Evolutionary conservation across 2,888 invertebrate genomes (phyloP).

Genomic region (Phania funesta): DNA sequence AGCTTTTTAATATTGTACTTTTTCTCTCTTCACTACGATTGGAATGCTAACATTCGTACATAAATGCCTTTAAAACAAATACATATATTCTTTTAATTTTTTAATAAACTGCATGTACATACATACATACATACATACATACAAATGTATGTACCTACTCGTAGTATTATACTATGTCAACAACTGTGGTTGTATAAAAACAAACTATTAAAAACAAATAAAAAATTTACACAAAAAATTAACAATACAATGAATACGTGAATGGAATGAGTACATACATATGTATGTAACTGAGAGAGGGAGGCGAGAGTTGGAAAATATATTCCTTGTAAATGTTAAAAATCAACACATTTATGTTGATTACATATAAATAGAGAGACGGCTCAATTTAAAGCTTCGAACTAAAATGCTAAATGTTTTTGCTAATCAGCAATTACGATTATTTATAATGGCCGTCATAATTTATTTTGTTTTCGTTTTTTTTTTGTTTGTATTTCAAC

Average conservation of each 20-base stretch:
- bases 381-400: slow-evolving; percentile 30
- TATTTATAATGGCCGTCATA: slow-evolving; percentile 58
- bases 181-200: too few species aligned
- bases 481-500: not conserved
- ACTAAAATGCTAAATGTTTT: slow-evolving; percentile 55
- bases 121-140: too few species aligned
- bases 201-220: not conserved
- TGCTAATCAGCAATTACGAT: slow-evolving; percentile 59
- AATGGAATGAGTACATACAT: not conserved
- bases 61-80: too few species aligned
- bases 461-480: slow-evolving; percentile 36
- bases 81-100: too few species aligned
- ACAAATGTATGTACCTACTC: too few species aligned
- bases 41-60: too few species aligned
- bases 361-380: slow-evolving; percentile 41
- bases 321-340: slow-evolving; percentile 22
- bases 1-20: too few species aligned
- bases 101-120: too few species aligned
- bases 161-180: too few species aligned
- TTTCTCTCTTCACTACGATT: too few species aligned
- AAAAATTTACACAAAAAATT: not conserved
- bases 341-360: slow-evolving; percentile 55
- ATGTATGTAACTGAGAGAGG: not conserved
- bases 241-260: not conserved
- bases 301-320: not conserved